Conservation (phyloP, 1,140 invertebrate genomes). For the Cataglyphis hispanica region DNA sequence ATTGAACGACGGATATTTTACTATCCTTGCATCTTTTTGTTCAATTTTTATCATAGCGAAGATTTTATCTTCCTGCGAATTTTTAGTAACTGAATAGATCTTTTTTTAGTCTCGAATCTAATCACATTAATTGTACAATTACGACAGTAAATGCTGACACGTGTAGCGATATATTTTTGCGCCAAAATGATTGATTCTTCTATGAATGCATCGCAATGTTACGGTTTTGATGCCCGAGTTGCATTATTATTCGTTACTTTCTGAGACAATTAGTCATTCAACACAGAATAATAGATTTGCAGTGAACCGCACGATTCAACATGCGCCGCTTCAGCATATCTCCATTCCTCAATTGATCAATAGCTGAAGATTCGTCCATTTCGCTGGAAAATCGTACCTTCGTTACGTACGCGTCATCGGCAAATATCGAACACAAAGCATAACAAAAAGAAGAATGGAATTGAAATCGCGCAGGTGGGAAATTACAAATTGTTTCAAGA, state of each 20-base stretch:
- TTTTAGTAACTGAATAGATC: background rate
- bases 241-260: conserved; percentile 44
- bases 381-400: conserved; percentile 38
- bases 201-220: background rate
- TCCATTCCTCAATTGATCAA: conserved; percentile 9
- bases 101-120: background rate
- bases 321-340: conserved; percentile 5
- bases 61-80: too few species aligned
- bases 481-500: conserved; percentile 10
- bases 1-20: background rate
- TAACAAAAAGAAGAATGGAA: background rate
- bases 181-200: conserved; percentile 25
- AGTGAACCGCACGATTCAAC: background rate
- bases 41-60: background rate
- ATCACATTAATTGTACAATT: conserved; percentile 6
- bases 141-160: background rate
- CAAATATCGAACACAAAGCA: conserved; percentile 7
- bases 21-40: background rate
- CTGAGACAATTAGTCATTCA: conserved; percentile 29
- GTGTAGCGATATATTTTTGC: background rate
- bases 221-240: conserved; percentile 2
- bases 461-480: conserved; percentile 36
- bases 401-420: conserved; percentile 21
- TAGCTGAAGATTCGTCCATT: conserved; percentile 29
- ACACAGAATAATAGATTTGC: conserved; percentile 28